A percentile compares a stretch with the other conserved stretches of the same genome.
These are phyloP conservation scores for Rhinoderma darwinii DNA, from an alignment of 2,113 vertebrate genomes.

Conservation along the genomic window DNA sequence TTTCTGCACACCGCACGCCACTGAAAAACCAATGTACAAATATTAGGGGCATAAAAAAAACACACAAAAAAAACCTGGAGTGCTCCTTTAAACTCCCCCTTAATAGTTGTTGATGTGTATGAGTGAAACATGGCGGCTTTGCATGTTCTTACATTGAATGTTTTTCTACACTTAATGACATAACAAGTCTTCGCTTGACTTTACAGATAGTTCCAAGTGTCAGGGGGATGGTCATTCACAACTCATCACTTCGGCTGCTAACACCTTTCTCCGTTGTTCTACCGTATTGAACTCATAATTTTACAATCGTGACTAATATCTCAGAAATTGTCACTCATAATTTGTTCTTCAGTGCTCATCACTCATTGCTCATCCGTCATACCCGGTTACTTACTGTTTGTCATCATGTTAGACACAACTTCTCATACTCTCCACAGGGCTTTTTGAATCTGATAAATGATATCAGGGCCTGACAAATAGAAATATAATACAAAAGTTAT, in stretches of 20 bases:
- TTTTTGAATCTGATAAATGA: not conserved
- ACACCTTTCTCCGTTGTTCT: not conserved
- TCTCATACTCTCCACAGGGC: not conserved
- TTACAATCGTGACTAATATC: not conserved
- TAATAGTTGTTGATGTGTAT: too few relatives aligned
- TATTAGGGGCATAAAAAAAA: too few relatives aligned
- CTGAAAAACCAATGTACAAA: too few relatives aligned
- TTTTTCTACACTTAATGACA: not conserved
- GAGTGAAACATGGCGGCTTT: not conserved
- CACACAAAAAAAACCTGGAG: too few relatives aligned
- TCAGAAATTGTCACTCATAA: not conserved
- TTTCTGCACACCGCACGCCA: too few relatives aligned
- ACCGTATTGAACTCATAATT: not conserved
- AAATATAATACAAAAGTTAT: not conserved
- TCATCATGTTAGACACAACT: not conserved
- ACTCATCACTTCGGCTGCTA: not conserved
- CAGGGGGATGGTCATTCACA: not conserved
- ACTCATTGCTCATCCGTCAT: constrained; percentile 1
- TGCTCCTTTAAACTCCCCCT: too few relatives aligned
- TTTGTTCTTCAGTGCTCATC: not conserved
- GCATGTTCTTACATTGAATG: not conserved
- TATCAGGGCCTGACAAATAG: not conserved
- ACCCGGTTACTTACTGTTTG: not conserved
- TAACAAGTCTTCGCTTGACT: not conserved
- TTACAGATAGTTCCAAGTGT: not conserved